Conservation (phyloP, 2,113 vertebrate genomes). For the Centropristis striata region DNA sequence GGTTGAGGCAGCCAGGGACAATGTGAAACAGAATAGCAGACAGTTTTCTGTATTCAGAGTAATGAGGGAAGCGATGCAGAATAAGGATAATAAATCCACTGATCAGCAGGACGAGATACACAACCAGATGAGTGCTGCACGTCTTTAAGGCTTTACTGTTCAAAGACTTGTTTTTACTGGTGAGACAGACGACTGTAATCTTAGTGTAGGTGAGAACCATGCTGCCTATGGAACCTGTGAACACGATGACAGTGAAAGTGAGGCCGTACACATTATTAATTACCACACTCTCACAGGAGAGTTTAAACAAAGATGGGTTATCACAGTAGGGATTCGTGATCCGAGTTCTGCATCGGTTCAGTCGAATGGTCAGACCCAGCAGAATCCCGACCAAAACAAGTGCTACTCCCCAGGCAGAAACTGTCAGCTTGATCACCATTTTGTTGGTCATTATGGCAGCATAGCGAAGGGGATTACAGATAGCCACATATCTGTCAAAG, state of each 20-base stretch:
- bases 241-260: slow-evolving; percentile 59
- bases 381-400: slow-evolving; percentile 67
- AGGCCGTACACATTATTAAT: slow-evolving; percentile 78
- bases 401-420: slow-evolving; percentile 69
- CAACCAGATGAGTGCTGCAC: slow-evolving; percentile 74
- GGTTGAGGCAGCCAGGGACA: slow-evolving; percentile 63
- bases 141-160: slow-evolving; percentile 80
- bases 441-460: slow-evolving; percentile 66
- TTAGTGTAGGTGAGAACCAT: slow-evolving; percentile 72
- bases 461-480: slow-evolving; percentile 78
- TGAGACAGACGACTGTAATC: slow-evolving; percentile 69
- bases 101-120: slow-evolving; percentile 65
- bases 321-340: slow-evolving; percentile 70
- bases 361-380: slow-evolving; percentile 68
- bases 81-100: slow-evolving; percentile 26
- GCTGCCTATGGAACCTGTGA: slow-evolving; percentile 65
- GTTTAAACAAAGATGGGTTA: slow-evolving; percentile 79
- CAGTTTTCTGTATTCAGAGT: slow-evolving; percentile 64
- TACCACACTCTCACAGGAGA: slow-evolving; percentile 73
- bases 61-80: slow-evolving; percentile 72
- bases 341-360: slow-evolving; percentile 69
- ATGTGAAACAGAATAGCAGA: slow-evolving; percentile 50
- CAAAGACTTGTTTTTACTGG: slow-evolving; percentile 66
- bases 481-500: slow-evolving; percentile 80
- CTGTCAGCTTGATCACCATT: slow-evolving; percentile 69